Base-by-base conservation (phyloP, 2,797 vertebrate genomes). In the Sebastes wilsoni region DNA sequence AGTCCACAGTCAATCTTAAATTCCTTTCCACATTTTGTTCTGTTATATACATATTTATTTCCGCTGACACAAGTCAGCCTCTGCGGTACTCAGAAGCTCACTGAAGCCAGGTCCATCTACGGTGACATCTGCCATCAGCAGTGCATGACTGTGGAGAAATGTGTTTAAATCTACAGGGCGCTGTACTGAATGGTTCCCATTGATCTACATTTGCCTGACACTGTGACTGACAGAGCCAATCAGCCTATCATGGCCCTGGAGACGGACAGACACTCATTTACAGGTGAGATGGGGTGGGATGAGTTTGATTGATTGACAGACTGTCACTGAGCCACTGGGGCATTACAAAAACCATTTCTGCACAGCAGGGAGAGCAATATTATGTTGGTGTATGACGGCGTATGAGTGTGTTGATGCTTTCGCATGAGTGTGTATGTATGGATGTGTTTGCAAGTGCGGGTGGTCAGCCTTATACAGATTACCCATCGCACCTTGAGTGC, bases 151-250 rank as follows among this genome's bases (percentile, higher is more conserved):
- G 91, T 92, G 92, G 87, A 89, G 93, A 82, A 89, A 87, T 92
- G 82, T 79, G 89, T 83, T 86, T 70, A 88, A 91, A 88, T 90
- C 91, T 88, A 84, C 72, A 66, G 85, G 85, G 83, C 83, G 65
- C 85, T 72, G 83, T 76, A 83, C 84, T 90, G 84, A 90, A 89
- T 78, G 86, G 71, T 81, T 89, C 79, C 91, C 87, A 93, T 94
- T 93, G 94, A 94, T 93, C 93, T 94, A 86, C 93, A 92, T 90
- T 88, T 87, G 86, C 90, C 90, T 91, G 93, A 93, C 93, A 91
- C 90, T 82, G 88, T 92, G 93, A 94, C 90, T 94, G 94, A 93
- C 93, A 81, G 93, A 92, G 92, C 89, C 93, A 91, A 93, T 95
- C 93, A 93, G 92, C 91, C 93, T 93, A 94, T 94, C 90, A 75